Conservation (phyloP, 2,113 vertebrate species). For the Callipepla californica region DNA sequence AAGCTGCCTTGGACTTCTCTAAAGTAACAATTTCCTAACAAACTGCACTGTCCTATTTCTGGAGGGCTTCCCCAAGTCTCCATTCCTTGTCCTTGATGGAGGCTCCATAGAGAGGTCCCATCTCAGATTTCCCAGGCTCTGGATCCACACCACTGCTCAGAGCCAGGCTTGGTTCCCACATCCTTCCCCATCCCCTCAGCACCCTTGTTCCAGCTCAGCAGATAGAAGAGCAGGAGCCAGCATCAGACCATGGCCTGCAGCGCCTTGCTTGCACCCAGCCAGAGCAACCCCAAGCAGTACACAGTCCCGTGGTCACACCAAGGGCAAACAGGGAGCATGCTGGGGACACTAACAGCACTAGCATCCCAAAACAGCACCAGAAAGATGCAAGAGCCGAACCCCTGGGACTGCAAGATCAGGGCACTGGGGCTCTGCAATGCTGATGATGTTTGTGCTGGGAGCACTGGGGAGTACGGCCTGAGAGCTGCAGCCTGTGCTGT, state of each 20-base stretch:
- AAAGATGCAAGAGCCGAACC: not conserved
- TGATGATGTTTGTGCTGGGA: too few relatives aligned
- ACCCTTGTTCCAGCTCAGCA: not conserved
- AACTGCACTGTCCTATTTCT: accelerated
- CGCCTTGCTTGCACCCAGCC: not conserved
- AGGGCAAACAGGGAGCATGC: not conserved
- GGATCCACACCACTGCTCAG: not conserved
- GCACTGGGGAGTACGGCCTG: too few relatives aligned
- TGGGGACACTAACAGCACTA: not conserved
- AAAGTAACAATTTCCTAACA: accelerated
- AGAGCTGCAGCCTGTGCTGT: too few relatives aligned
- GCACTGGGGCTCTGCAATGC: not conserved
- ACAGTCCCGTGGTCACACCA: not conserved
- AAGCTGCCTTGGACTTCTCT: not conserved
- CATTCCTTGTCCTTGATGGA: not conserved
- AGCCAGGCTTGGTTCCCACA: not conserved
- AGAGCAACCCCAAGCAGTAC: not conserved
- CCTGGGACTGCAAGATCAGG: too few relatives aligned
- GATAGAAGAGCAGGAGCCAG: not conserved
- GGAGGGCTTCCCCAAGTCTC: not conserved
- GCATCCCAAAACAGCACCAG: not conserved
- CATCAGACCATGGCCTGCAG: not conserved
- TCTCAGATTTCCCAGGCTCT: not conserved
- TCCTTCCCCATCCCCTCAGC: not conserved
- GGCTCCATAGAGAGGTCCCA: not conserved